phyloP scores from a whole-genome alignment of 2,797 vertebrate genomes.

The Hippopotamyrus pictus region DNA sequence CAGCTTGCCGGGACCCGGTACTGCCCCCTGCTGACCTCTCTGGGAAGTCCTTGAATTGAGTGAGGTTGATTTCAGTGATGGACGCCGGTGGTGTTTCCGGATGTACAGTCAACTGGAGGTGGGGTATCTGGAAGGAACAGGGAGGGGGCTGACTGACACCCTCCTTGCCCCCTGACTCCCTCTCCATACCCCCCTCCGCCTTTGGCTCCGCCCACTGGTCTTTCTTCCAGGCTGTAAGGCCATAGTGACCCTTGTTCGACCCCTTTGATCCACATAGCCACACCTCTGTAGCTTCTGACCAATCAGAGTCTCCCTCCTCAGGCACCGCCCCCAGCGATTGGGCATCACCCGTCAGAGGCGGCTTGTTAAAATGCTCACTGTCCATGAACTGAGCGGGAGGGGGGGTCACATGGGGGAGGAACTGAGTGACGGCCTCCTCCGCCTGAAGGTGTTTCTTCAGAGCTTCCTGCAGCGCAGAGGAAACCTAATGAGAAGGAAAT shows the following conservation, averaged over 20 bases:
- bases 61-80: conserved; percentile 19
- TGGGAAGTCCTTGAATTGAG: conserved; percentile 29
- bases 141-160: conserved; percentile 26
- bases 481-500: conserved; percentile 39
- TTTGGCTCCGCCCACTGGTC: conserved; percentile 31
- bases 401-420: conserved; percentile 44
- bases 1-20: conserved; percentile 36
- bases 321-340: conserved; percentile 57
- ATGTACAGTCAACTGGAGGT: conserved; percentile 58
- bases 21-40: conserved; percentile 31
- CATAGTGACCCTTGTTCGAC: conserved; percentile 37
- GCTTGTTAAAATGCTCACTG: conserved; percentile 42
- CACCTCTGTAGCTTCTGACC: conserved; percentile 62
- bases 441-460: conserved; percentile 45
- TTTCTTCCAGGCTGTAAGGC: conserved; percentile 42
- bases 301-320: conserved; percentile 68
- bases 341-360: conserved; percentile 45
- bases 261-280: conserved; percentile 43
- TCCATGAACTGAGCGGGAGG: conserved; percentile 67
- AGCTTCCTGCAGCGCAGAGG: conserved; percentile 44
- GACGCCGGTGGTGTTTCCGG: conserved; percentile 41
- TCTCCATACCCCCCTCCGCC: conserved; percentile 51
- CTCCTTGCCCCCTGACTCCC: conserved; percentile 54
- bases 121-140: conserved; percentile 48
- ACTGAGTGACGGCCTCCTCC: conserved; percentile 44